A percentile compares a stretch with the other conserved stretches of the same genome.
These are phyloP conservation scores for Lutjanus argentimaculatus DNA, from an alignment of 2,797 vertebrate genomes.

Conservation along the genomic window DNA sequence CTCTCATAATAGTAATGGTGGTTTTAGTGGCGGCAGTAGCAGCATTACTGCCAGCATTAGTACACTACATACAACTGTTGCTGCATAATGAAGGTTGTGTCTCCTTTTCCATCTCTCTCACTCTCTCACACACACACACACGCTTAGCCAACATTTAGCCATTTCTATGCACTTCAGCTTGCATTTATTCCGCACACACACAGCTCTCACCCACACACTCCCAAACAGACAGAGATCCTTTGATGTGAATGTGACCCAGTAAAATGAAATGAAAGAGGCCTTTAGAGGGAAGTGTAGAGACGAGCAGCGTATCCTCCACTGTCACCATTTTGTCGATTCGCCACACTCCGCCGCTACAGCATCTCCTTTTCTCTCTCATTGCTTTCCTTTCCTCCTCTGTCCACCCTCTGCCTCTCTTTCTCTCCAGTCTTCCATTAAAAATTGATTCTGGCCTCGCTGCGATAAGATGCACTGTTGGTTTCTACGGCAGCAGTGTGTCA, in stretches of 20 bases:
- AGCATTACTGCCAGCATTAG: background rate
- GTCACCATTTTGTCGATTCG: slow-evolving; percentile 49
- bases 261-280: slow-evolving; percentile 57
- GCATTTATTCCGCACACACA: slow-evolving; percentile 36
- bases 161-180: slow-evolving; percentile 30
- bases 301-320: slow-evolving; percentile 48
- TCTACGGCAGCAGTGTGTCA: background rate
- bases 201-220: slow-evolving; percentile 45
- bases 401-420: slow-evolving; percentile 1
- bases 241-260: slow-evolving; percentile 66
- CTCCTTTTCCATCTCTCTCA: background rate
- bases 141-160: background rate
- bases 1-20: background rate
- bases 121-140: slow-evolving; percentile 1
- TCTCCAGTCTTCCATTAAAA: slow-evolving; percentile 17
- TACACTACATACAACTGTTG: background rate
- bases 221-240: slow-evolving; percentile 43
- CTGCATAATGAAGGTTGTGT: background rate
- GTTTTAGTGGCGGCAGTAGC: background rate
- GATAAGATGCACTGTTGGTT: slow-evolving; percentile 34
- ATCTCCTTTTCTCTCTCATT: background rate
- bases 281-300: slow-evolving; percentile 46
- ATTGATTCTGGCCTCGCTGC: slow-evolving; percentile 28
- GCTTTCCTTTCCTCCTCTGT: slow-evolving; percentile 9
- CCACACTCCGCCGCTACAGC: slow-evolving; percentile 41